Base-by-base conservation (phyloP, 2,113 vertebrate genomes). In the Natator depressus region DNA sequence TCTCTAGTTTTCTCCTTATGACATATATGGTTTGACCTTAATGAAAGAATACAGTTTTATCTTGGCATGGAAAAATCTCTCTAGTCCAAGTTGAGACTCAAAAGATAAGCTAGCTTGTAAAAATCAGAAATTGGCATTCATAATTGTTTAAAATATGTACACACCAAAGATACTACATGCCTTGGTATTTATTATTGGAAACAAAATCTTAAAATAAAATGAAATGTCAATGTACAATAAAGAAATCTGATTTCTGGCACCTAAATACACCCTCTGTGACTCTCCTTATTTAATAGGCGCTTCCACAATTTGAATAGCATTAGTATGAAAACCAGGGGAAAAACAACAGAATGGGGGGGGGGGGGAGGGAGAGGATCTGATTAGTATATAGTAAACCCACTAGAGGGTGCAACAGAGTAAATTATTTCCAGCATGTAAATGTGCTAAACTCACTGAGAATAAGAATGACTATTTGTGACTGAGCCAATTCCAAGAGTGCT, bases 351-450 rank as follows among this genome's bases (percentile, higher is more conserved):
- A 82, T 79, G 14, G 81, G 5, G 51, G 6, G 50, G 16, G 2
- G 17, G 69, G 91, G 3, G 82, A 2, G 5, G 2, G 51, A 59
- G 91, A 2, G 82, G 81, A 51, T 54, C 55, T 80, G 91, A 88
- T 93, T 94, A 53, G 89, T 92, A 38, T 55, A 42, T 90, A 82
- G 84, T 79, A 96, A 97, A 89, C 88, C 97, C 98, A 98, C 98
- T 97, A 98, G 98, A 93, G 97, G 98, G 98, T 93, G 96, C 95
- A 97, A 97, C 95, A 98, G 97, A 98, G 97, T 96, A 98, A 97
- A 98, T 95, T 92, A 98, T 98, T 95, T 97, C 96, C 87, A 88
- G 84, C 87, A 93, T 92, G 96, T 76, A 94, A 96, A 97, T 88
- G 10, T 75, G 69, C 83, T 95, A 82, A 96, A 97, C 92, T 97